phyloP scores from a whole-genome alignment of 2,888 invertebrate species.

The Patella pellucida region DNA sequence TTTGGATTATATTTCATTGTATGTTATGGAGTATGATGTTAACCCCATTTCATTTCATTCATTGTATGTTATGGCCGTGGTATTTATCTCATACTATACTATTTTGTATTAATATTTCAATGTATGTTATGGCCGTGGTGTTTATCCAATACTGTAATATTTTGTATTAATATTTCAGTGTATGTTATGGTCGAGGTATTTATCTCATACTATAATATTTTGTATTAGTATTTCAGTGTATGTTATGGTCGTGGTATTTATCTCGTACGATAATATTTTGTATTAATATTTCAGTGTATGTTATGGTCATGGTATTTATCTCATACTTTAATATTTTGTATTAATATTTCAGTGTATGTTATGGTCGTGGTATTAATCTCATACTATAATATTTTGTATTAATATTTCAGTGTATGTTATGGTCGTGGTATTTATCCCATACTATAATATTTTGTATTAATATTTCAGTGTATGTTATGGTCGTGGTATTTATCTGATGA shows the following conservation, averaged over 20 bases:
- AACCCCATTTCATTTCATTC: too few species aligned
- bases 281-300: too few species aligned
- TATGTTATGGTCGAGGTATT: slow-evolving; percentile 1
- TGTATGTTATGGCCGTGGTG: slow-evolving; percentile 4
- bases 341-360: slow-evolving; percentile 6
- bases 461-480: slow-evolving; percentile 8
- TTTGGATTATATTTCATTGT: background rate
- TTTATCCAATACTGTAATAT: background rate
- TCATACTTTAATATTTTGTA: background rate
- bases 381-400: slow-evolving; percentile 7
- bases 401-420: background rate
- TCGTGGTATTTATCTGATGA: slow-evolving; percentile 6
- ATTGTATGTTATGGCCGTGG: background rate
- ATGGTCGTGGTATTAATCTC: slow-evolving; percentile 1
- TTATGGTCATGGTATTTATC: slow-evolving; percentile 5
- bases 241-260: slow-evolving; percentile 8
- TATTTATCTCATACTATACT: background rate
- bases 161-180: too few species aligned
- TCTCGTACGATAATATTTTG: too few species aligned
- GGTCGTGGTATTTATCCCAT: slow-evolving; percentile 3
- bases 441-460: background rate
- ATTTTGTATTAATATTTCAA: slow-evolving; percentile 2
- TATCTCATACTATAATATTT: background rate
- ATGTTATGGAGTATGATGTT: too few species aligned
- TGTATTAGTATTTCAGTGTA: background rate